Conservation (phyloP, 2,113 vertebrate genomes). For the Syrrhaptes paradoxus region DNA sequence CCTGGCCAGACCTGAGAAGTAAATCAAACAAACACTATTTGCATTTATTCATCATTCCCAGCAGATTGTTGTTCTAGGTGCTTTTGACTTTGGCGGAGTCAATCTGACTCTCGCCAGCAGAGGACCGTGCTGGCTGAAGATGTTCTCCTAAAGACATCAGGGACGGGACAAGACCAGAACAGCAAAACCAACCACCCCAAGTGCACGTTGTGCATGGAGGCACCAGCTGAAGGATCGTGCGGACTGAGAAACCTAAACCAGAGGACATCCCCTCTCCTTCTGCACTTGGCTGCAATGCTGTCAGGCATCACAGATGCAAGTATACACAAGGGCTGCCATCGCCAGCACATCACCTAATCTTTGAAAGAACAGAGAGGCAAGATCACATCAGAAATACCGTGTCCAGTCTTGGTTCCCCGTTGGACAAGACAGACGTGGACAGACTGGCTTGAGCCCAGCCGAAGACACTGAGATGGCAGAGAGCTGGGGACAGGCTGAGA, state of each 20-base stretch:
- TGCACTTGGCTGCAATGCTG: not conserved
- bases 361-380: too few species aligned
- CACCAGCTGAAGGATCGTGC: not conserved
- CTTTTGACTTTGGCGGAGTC: not conserved
- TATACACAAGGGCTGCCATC: not conserved
- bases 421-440: not conserved
- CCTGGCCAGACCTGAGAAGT: conserved; percentile 19
- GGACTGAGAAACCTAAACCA: not conserved
- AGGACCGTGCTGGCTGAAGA: not conserved
- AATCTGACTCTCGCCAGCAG: not conserved
- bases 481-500: not conserved
- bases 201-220: not conserved
- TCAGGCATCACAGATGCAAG: not conserved
- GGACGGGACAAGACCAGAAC: not conserved
- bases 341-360: not conserved
- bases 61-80: not conserved
- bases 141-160: not conserved
- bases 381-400: not conserved
- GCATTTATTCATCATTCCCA: not conserved
- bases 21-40: conserved; percentile 36
- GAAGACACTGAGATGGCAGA: not conserved
- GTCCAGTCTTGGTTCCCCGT: not conserved
- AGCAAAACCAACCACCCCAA: not conserved
- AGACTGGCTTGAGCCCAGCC: not conserved
- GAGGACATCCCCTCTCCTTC: not conserved